Conservation (phyloP, 30 jellyfish, hydroid and myxozoan species). For the Turritopsis dohrnii region DNA sequence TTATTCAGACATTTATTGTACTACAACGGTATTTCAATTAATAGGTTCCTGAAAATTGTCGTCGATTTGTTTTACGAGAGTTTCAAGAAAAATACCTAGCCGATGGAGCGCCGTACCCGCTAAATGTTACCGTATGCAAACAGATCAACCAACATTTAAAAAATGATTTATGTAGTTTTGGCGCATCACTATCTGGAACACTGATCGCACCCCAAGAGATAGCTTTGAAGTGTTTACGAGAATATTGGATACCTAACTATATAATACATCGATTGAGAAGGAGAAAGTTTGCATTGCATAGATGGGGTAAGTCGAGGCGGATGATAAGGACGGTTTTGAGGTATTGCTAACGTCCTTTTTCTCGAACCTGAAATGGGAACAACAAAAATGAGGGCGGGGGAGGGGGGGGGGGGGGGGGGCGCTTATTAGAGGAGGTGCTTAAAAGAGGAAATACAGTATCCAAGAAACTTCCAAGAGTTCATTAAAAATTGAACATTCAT, state of each 20-base stretch:
- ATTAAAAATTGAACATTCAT: too few relatives aligned
- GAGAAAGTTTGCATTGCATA: constrained; percentile 4
- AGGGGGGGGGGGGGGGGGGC: too few relatives aligned
- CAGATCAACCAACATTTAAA: constrained; percentile 12
- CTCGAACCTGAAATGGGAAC: too few relatives aligned
- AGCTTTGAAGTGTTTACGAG: constrained; percentile 19
- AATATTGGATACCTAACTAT: constrained; percentile 85
- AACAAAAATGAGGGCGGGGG: too few relatives aligned
- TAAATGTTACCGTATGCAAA: constrained; percentile 2
- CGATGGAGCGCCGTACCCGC: constrained; percentile 55
- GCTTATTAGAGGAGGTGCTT: too few relatives aligned
- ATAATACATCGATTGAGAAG: constrained; percentile 47
- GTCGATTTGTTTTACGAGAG: constrained; percentile 55
- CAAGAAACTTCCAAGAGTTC: too few relatives aligned
- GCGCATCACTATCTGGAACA: neutral
- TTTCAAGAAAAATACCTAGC: constrained; percentile 53
- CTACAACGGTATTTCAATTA: neutral
- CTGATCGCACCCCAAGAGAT: constrained; percentile 13
- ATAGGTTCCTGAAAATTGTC: constrained; percentile 50
- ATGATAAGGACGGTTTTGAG: too few relatives aligned
- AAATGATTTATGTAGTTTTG: neutral
- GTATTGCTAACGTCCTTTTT: too few relatives aligned
- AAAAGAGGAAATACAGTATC: too few relatives aligned
- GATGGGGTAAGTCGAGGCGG: constrained; percentile 20
- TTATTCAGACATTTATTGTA: too few relatives aligned